phyloP scores from a whole-genome alignment of 2,888 invertebrate genomes.

The Macrosiphum euphorbiae region DNA sequence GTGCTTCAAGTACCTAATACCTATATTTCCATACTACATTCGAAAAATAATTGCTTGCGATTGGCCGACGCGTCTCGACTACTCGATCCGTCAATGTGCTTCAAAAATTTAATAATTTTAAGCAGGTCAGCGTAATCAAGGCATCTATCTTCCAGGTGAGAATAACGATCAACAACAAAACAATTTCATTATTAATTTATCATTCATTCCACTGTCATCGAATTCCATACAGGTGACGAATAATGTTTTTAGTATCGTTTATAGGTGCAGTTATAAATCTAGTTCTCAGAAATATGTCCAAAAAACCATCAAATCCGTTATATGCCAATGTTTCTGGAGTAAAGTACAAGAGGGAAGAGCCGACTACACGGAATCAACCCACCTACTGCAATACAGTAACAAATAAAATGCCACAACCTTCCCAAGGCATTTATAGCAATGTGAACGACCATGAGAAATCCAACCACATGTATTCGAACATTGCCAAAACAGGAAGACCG shows the following conservation, averaged over 20 bases:
- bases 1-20: no score
- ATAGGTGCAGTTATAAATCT: background rate
- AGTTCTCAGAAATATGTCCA: slow-evolving; percentile 25
- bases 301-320: slow-evolving; percentile 52
- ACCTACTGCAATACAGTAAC: slow-evolving; percentile 47
- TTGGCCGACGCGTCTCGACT: background rate
- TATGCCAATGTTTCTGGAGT: slow-evolving; percentile 47
- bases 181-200: background rate
- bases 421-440: slow-evolving; percentile 48
- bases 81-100: background rate
- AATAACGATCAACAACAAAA: background rate
- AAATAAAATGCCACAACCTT: slow-evolving; percentile 11
- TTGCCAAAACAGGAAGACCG: background rate
- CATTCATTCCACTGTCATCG: background rate
- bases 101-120: background rate
- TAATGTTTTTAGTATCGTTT: background rate
- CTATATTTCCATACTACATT: background rate
- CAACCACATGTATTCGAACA: slow-evolving; percentile 50
- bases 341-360: background rate
- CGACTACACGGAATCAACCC: slow-evolving; percentile 37
- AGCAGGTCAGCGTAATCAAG: background rate
- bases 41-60: background rate
- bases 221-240: background rate
- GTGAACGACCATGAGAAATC: background rate
- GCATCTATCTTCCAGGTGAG: background rate